Base-by-base conservation (phyloP, 2,888 invertebrate species). In the Scaptomyza polygonia region DNA sequence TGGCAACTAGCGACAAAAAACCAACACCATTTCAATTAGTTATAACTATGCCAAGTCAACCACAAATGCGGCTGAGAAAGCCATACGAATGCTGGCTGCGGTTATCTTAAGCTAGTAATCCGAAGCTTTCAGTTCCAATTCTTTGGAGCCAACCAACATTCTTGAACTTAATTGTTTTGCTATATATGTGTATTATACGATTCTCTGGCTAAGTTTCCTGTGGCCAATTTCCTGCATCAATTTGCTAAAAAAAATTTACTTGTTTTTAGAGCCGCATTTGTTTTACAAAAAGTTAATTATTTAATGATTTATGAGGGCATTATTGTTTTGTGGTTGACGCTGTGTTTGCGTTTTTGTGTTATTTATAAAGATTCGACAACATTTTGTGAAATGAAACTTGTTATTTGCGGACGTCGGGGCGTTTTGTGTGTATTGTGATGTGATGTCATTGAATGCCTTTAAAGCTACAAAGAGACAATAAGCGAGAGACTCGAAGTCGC, bases 291-390 rank as follows among this genome's bases (percentile, higher is more conserved):
- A 83, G 59, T 77, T 88, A 79, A 88, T 84, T 82, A 82, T 88
- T 86, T 77, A 86, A 84, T 88, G 83, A 84, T 84, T 84, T 88
- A 84, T 88, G 88, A 83, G 73, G 68, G 67, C 67, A 59, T 36
- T 59, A 45, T 40, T 36, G 58, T 25, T 55, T 57, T 62, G 61
- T 57, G 48, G 32, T 61, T 53, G 54, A 44, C 14, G 32, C 16
- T 40, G 27, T 43, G 39, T 47, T n/a, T 53, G 34, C 11, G 34
- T 47, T 18, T 52, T 39, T 63, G 73, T 63, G 74, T 72, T 84
- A 72, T 83, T 82, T 85, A 82, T 87, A 87, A 84, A 75, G 72
- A 87, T 84, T 87, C 62, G 75, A 85, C 56, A 82, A 80, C 67
- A 68, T 79, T 55, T 55, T 47, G 32, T 47, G 32, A 29, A 84